Evolutionary conservation across 2,797 vertebrate genomes (phyloP).

Genomic region (Mareca penelope): DNA sequence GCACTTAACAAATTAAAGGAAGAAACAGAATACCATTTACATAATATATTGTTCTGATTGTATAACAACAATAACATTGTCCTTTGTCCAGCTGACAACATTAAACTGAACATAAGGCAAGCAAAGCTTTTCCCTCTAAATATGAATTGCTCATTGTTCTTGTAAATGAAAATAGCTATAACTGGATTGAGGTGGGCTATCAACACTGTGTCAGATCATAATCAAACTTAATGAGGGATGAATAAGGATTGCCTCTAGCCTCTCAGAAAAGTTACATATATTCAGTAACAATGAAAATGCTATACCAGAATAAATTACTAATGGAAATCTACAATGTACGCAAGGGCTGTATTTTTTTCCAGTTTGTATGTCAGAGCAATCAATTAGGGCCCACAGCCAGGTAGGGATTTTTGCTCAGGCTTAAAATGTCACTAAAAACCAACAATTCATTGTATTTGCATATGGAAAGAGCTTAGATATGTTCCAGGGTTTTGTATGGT

Average conservation of each 20-base stretch:
- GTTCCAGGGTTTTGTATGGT: background rate
- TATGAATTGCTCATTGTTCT: background rate
- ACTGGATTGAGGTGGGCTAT: background rate
- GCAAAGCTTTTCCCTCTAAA: background rate
- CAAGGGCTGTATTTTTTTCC: background rate
- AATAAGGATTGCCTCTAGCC: background rate
- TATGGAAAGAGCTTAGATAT: conserved; percentile 3
- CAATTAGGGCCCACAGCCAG: background rate
- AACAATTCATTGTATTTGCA: background rate
- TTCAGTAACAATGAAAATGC: background rate
- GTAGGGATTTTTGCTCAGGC: background rate
- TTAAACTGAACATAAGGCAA: background rate
- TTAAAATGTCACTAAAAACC: conserved; percentile 14
- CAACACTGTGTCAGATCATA: background rate
- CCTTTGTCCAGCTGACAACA: background rate
- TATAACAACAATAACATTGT: background rate
- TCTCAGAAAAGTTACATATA: background rate
- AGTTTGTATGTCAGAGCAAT: background rate
- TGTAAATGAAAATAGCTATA: background rate
- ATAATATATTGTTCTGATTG: background rate
- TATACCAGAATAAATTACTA: background rate
- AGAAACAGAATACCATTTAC: background rate
- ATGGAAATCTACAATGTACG: background rate
- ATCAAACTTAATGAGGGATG: background rate
- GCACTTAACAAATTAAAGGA: conserved; percentile 17